phyloP scores from a whole-genome alignment of 1,140 invertebrate species.

The Sitodiplosis mosellana region DNA sequence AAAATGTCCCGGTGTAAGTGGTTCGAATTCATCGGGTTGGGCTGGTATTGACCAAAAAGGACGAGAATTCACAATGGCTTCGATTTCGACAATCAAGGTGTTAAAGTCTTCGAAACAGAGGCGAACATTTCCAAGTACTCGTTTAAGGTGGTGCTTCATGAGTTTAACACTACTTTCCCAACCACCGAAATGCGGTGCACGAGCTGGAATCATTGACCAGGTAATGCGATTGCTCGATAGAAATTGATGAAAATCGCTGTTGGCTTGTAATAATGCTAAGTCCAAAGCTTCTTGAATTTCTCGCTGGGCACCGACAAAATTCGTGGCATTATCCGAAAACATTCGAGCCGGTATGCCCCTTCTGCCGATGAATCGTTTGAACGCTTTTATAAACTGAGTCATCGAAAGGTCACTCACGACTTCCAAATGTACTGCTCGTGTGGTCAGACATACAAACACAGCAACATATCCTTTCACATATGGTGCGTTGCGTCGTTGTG shows the following conservation, averaged over 20 bases:
- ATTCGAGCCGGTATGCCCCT: slow-evolving; percentile 8
- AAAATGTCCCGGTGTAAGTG: slow-evolving; percentile 20
- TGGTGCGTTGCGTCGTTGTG: too few relatives aligned
- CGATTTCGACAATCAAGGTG: slow-evolving; percentile 9
- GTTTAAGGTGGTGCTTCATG: slow-evolving; percentile 12
- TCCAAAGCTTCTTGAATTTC: slow-evolving; percentile 8
- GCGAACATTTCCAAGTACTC: slow-evolving; percentile 6
- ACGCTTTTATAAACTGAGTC: slow-evolving; percentile 8
- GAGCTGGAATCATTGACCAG: slow-evolving; percentile 13
- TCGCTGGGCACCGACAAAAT: slow-evolving; percentile 14
- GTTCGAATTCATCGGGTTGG: slow-evolving; percentile 10
- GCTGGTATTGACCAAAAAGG: slow-evolving; percentile 11
- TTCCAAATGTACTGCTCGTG: slow-evolving; percentile 17
- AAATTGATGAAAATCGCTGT: neutral
- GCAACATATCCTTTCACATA: slow-evolving; percentile 9
- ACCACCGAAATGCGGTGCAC: slow-evolving; percentile 16
- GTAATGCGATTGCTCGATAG: slow-evolving; percentile 6
- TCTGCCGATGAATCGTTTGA: slow-evolving; percentile 8
- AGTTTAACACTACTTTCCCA: slow-evolving; percentile 15
- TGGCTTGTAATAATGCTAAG: neutral
- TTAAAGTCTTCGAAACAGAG: slow-evolving; percentile 10
- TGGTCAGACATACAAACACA: slow-evolving; percentile 9
- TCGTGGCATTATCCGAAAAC: slow-evolving; percentile 19
- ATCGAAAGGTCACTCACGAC: slow-evolving; percentile 10
- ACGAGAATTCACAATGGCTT: slow-evolving; percentile 13